A percentile compares a stretch with the other conserved stretches of the same genome.
Evolutionary conservation across 2,113 vertebrate species (phyloP).

Genomic region (Pantherophis guttatus): DNA sequence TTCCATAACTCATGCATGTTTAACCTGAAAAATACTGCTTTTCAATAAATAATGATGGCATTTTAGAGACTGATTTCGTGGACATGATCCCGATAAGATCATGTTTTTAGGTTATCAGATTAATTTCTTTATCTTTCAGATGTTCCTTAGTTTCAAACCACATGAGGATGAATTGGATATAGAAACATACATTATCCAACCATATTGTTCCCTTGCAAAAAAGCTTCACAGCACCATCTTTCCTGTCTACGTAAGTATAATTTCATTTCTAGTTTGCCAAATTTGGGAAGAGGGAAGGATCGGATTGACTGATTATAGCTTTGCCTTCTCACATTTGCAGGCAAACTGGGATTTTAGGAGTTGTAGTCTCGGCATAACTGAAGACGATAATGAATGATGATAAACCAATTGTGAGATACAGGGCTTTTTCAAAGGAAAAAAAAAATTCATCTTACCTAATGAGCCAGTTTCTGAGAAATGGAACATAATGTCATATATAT

Average conservation of each 20-base stretch:
- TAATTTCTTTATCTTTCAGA: slow-evolving; percentile 59
- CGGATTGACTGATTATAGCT: neutral
- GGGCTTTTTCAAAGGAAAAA: neutral
- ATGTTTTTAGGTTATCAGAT: neutral
- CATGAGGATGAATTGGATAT: slow-evolving; percentile 79
- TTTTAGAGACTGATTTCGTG: neutral
- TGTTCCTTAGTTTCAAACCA: slow-evolving; percentile 72
- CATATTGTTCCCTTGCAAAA: slow-evolving; percentile 71
- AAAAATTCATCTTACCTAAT: neutral
- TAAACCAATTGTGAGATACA: neutral
- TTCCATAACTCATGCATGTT: neutral
- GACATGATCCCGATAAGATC: neutral
- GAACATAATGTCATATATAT: too few relatives aligned
- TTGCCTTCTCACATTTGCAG: neutral
- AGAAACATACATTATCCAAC: slow-evolving; percentile 64
- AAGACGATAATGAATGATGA: neutral
- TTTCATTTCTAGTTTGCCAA: neutral
- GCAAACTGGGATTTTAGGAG: neutral
- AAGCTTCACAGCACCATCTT: slow-evolving; percentile 74
- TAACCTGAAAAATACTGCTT: neutral
- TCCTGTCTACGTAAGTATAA: slow-evolving; percentile 83
- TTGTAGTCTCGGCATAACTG: neutral
- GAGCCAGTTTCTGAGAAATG: neutral
- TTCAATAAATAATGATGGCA: neutral
- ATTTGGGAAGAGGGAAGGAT: neutral